A percentile compares a stretch with the other conserved stretches of the same genome.
These are phyloP conservation scores for Manis pentadactyla DNA, from an alignment of 2,797 vertebrate genomes.

Conservation along the genomic window DNA sequence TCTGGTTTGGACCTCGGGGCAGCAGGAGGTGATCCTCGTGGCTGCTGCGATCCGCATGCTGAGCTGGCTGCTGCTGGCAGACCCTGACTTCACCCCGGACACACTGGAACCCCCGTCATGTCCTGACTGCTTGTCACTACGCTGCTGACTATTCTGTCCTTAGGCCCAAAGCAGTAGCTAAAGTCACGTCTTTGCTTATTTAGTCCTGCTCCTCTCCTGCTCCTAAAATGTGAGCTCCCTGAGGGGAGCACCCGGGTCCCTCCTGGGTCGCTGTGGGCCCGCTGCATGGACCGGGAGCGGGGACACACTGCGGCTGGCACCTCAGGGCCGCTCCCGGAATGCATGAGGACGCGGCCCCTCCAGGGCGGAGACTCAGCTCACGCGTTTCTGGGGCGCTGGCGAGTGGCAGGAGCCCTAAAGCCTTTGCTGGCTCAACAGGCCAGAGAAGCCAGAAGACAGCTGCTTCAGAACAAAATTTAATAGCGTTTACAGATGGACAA, in stretches of 20 bases:
- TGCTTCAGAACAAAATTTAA: too few species aligned
- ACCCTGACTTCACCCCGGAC: background rate
- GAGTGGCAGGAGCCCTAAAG: too few species aligned
- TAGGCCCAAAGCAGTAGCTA: background rate
- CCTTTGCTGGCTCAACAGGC: too few species aligned
- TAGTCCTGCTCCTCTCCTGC: background rate
- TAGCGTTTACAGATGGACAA: background rate
- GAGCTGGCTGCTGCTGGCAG: background rate
- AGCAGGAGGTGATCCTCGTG: too few species aligned
- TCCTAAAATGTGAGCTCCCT: background rate
- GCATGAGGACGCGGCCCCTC: background rate
- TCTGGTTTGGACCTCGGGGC: too few species aligned
- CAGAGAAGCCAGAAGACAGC: too few species aligned
- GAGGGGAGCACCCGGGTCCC: background rate
- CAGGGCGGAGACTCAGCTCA: too few species aligned
- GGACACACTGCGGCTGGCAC: background rate
- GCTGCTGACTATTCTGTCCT: background rate
- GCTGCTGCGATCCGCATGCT: too few species aligned
- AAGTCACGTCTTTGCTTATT: background rate
- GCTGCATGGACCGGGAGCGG: accelerated
- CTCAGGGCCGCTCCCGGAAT: background rate
- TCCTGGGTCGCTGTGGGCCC: background rate
- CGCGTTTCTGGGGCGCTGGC: too few species aligned
- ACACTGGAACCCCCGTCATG: accelerated
- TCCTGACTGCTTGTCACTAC: background rate